Conservation (phyloP, 2,797 vertebrate species). For the Falco columbarius region DNA sequence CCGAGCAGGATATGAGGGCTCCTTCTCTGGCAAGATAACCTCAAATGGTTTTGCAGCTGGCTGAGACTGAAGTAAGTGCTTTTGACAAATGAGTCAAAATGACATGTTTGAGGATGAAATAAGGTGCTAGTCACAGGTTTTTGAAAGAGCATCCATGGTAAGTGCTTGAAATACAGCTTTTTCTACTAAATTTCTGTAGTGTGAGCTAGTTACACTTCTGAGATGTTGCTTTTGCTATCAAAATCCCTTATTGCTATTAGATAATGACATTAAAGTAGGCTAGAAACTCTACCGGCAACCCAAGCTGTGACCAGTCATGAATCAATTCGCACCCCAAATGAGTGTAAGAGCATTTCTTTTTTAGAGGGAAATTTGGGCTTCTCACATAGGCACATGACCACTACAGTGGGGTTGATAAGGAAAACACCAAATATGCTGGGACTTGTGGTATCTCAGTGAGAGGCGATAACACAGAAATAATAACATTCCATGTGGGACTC, state of each 20-base stretch:
- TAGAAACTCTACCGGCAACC: neutral
- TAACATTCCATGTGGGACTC: neutral
- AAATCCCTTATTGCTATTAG: neutral
- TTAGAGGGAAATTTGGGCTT: neutral
- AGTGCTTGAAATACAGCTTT: neutral
- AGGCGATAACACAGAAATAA: neutral
- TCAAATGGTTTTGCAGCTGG: slow-evolving; percentile 36
- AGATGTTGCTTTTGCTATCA: neutral
- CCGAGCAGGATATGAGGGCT: slow-evolving; percentile 39
- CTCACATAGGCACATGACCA: neutral
- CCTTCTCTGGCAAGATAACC: slow-evolving; percentile 42
- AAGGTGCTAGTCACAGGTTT: slow-evolving; percentile 2
- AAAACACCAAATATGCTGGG: neutral
- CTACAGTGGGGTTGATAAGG: neutral
- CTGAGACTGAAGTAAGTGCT: slow-evolving; percentile 32
- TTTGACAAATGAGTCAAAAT: slow-evolving; percentile 45
- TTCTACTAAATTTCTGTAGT: neutral
- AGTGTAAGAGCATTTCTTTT: neutral
- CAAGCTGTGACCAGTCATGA: neutral
- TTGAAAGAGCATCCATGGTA: neutral
- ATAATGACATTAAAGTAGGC: neutral
- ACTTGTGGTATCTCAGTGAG: neutral
- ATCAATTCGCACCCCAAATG: slow-evolving; percentile 4
- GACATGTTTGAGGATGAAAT: slow-evolving; percentile 23
- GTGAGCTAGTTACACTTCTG: neutral